These are phyloP conservation scores for Dufourea novaeangliae DNA, from an alignment of 1,140 invertebrate species.

Conservation along the genomic window DNA sequence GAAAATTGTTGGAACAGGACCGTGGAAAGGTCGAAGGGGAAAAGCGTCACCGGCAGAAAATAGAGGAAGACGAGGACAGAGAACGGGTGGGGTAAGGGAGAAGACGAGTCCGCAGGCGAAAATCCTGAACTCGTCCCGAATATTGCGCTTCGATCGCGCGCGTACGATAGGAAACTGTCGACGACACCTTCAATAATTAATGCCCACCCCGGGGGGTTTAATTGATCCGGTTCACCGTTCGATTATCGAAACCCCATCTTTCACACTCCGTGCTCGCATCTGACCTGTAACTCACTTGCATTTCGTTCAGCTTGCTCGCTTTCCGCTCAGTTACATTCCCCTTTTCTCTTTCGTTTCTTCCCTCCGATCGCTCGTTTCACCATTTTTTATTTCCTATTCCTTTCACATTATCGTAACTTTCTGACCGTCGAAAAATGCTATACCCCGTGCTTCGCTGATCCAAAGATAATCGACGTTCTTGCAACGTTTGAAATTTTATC, in stretches of 20 bases:
- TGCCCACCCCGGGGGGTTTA: conserved; percentile 60
- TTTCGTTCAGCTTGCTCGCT: conserved; percentile 19
- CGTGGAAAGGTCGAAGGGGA: background rate
- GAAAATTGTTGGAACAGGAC: background rate
- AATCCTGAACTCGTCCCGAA: conserved; percentile 61
- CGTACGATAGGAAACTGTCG: conserved; percentile 64
- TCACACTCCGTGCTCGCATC: conserved; percentile 49
- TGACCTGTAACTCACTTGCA: conserved; percentile 12
- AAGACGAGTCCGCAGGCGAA: conserved; percentile 27
- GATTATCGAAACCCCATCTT: conserved; percentile 68
- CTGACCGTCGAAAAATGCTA: too few relatives aligned
- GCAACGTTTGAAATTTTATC: too few relatives aligned
- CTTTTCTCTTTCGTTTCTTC: background rate
- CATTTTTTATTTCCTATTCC: background rate
- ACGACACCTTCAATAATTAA: conserved; percentile 68
- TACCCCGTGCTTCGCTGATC: background rate
- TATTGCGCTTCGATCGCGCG: conserved; percentile 58
- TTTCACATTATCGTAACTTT: background rate
- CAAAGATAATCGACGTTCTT: background rate
- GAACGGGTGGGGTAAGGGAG: background rate
- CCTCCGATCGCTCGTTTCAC: background rate
- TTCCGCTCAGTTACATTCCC: conserved; percentile 28
- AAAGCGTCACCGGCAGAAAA: background rate
- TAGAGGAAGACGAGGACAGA: background rate
- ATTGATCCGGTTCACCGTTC: conserved; percentile 68